Evolutionary conservation across 2,888 invertebrate species (phyloP).

Genomic region (Tetragonula carbonaria): DNA sequence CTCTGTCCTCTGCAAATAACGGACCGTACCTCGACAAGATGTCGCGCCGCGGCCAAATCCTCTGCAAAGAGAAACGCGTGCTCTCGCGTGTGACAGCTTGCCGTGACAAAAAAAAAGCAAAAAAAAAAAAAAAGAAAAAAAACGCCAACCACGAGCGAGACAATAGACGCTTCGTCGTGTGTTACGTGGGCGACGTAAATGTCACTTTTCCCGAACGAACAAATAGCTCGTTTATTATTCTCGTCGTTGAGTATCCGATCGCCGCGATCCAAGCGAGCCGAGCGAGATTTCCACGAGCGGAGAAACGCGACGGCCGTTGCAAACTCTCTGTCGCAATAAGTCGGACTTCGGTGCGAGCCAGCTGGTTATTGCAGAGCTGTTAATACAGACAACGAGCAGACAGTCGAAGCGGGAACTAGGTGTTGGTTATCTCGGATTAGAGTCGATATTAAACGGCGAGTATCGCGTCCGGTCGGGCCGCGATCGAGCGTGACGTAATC

Average conservation of each 20-base stretch:
- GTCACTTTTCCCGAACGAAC: background rate
- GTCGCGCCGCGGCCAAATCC: slow-evolving; percentile 24
- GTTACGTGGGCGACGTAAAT: background rate
- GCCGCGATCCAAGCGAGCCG: background rate
- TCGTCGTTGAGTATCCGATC: background rate
- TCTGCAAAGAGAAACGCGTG: background rate
- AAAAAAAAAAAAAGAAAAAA: background rate
- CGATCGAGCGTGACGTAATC: slow-evolving; percentile 61
- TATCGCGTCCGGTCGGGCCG: slow-evolving; percentile 47
- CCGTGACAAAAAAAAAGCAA: no score
- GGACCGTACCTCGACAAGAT: background rate
- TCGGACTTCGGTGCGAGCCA: background rate
- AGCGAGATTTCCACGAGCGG: background rate
- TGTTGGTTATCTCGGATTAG: slow-evolving; percentile 60
- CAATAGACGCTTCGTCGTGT: background rate
- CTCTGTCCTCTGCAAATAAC: background rate
- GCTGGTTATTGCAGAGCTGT: slow-evolving; percentile 26
- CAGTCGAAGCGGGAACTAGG: slow-evolving; percentile 13
- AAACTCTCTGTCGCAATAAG: background rate
- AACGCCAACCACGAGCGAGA: background rate
- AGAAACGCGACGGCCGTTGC: background rate
- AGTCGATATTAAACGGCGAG: slow-evolving; percentile 62
- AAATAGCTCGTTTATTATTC: background rate
- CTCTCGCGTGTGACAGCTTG: no score
- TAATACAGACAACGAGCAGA: slow-evolving; percentile 17